Conservation (phyloP, 1,140 invertebrate species). For the Melanaphis sacchari region DNA sequence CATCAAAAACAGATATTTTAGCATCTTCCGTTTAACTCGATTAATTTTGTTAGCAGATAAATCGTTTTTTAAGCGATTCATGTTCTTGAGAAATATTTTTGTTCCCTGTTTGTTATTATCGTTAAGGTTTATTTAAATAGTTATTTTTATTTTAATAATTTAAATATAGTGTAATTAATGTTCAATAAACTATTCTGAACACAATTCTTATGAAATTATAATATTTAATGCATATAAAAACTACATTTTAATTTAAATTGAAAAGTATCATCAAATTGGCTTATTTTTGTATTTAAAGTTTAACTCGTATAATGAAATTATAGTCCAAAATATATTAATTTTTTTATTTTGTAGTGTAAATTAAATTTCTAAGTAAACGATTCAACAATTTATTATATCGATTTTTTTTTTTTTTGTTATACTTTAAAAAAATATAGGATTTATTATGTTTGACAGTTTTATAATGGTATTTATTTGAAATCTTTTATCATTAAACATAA, state of each 20-base stretch:
- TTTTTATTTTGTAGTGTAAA: neutral
- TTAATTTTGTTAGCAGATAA: neutral
- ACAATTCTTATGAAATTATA: neutral
- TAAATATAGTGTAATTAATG: neutral
- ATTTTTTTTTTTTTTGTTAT: no score
- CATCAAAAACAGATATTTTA: neutral
- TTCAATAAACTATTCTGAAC: neutral
- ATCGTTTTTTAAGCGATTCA: neutral
- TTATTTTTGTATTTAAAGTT: neutral
- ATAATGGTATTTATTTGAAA: neutral
- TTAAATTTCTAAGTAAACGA: neutral
- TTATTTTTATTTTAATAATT: neutral
- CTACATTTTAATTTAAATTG: neutral
- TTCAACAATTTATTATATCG: neutral
- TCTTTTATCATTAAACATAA: neutral
- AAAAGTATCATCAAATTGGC: neutral
- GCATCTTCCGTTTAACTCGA: neutral
- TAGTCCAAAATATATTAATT: neutral
- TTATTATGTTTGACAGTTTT: neutral
- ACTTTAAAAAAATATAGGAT: neutral
- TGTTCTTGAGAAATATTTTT: neutral
- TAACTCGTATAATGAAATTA: neutral
- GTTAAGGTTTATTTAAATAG: neutral
- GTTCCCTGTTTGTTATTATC: neutral
- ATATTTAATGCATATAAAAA: neutral